A percentile compares a stretch with the other conserved stretches of the same genome.
Conservation (phyloP, 2,113 vertebrate species). For the human (Homo sapiens) region GRCh38 chr3:179018001-179018500, state of each 20-base stretch:
- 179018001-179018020: constrained; percentile 47
- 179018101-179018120: constrained; percentile 46
- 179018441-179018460: constrained; percentile 49
- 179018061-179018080: constrained; percentile 34
- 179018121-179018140: constrained; percentile 21
- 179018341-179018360: constrained; percentile 35
- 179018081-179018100: constrained; percentile 58
- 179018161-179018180: constrained; percentile 4
- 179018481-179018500: constrained; percentile 28
- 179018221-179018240: constrained; percentile 46
- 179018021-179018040: constrained; percentile 42
- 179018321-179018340: constrained; percentile 33
- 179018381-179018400: constrained; percentile 24
- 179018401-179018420: background rate
- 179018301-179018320: constrained; percentile 38
- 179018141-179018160: constrained; percentile 49
- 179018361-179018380: constrained; percentile 23
- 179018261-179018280: constrained; percentile 67
- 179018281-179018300: constrained; percentile 33
- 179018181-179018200: constrained; percentile 58
- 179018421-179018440: constrained; percentile 27
- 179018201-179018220: constrained; percentile 55
- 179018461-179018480: constrained; percentile 46
- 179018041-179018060: constrained; percentile 36
- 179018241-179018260: constrained; percentile 66